A percentile compares a stretch with the other conserved stretches of the same genome.
Evolutionary conservation across 1,140 invertebrate species (phyloP).

Genomic region (Drosophila guanche): DNA sequence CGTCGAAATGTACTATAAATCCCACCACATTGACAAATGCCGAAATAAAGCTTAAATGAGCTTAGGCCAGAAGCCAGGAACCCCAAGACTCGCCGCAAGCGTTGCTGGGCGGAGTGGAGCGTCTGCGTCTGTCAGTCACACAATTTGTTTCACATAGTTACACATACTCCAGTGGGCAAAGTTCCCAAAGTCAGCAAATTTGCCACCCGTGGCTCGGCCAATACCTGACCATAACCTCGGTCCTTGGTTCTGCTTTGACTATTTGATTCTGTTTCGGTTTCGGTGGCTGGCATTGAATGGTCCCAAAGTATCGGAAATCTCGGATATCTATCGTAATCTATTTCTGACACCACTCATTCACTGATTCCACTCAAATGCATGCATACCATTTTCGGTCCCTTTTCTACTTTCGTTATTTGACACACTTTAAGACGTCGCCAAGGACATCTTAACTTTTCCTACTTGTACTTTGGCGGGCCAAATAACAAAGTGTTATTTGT

Average conservation of each 20-base stretch:
- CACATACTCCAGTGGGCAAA: constrained; percentile 26
- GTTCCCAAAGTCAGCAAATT: constrained; percentile 30
- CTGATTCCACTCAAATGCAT: constrained; percentile 50
- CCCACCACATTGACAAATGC: constrained; percentile 78
- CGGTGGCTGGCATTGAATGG: constrained; percentile 19
- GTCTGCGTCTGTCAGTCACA: too few relatives aligned
- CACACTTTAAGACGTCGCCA: constrained; percentile 41
- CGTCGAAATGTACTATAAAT: constrained; percentile 71
- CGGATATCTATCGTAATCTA: constrained; percentile 63
- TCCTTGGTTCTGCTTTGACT: background rate
- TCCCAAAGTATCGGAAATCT: constrained; percentile 40
- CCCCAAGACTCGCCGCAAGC: background rate
- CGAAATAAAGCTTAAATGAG: constrained; percentile 80
- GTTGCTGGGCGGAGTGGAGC: background rate
- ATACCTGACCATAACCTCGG: constrained; percentile 12
- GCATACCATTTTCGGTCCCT: constrained; percentile 26
- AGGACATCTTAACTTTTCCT: constrained; percentile 39
- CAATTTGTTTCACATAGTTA: constrained; percentile 64
- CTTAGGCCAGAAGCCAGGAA: constrained; percentile 44
- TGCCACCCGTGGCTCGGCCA: background rate
- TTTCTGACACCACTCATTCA: constrained; percentile 62
- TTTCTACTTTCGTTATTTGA: constrained; percentile 16
- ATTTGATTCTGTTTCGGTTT: constrained; percentile 26
- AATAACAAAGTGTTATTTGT: background rate
- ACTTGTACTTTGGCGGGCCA: constrained; percentile 20